Evolutionary conservation across 2,888 invertebrate species (phyloP).

Genomic region (Clusia tigrina): DNA sequence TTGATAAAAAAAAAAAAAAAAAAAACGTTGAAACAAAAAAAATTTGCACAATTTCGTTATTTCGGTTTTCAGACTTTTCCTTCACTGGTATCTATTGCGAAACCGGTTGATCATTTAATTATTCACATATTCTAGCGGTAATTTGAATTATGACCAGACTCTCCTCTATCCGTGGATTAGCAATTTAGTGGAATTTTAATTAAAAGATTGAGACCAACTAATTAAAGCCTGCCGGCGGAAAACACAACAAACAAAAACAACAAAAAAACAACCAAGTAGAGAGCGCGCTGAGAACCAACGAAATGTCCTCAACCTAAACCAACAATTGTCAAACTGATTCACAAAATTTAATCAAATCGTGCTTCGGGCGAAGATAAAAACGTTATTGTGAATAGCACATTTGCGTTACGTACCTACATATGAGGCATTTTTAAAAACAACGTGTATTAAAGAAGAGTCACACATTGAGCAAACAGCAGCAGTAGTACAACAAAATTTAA

Average conservation of each 20-base stretch:
- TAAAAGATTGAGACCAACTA: neutral
- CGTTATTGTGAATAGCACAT: no score
- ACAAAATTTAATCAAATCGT: no score
- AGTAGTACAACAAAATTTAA: no score
- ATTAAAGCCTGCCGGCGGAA: slow-evolving; percentile 8
- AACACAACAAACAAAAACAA: no score
- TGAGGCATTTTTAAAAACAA: no score
- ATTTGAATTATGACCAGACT: neutral
- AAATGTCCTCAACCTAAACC: slow-evolving; percentile 10
- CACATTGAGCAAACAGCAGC: no score
- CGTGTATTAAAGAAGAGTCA: no score
- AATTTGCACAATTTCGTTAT: neutral
- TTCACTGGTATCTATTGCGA: neutral
- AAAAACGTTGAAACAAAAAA: neutral
- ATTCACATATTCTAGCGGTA: neutral
- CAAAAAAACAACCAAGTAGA: no score
- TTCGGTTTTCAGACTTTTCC: neutral
- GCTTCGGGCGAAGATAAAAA: no score
- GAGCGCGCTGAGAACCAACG: no score
- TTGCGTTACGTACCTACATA: no score
- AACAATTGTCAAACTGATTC: slow-evolving; percentile 16
- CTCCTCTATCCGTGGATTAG: neutral
- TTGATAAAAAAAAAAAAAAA: no score
- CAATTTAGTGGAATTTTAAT: neutral
- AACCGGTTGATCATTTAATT: neutral